Evolutionary conservation across 2,113 vertebrate genomes (phyloP), one percentile per base, ranked within the genome.

Genomic region (Engraulis encrasicolus): DNA sequence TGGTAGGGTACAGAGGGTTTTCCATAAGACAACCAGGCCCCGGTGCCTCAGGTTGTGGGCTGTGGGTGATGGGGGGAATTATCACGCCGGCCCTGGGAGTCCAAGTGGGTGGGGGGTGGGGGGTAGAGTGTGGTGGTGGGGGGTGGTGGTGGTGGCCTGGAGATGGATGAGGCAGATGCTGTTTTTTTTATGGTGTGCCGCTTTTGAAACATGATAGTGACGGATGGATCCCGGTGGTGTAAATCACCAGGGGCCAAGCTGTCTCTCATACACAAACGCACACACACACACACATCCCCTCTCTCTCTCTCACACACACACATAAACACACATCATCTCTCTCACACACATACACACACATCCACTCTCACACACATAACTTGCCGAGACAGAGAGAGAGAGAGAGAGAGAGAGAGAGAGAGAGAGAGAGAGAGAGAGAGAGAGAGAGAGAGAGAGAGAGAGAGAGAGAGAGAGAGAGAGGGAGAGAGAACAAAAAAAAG

Each of bases 131-230:
- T 74, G 20, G 11, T 48, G 83, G 78, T 80, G 23, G 71, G 49
- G 61, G 0, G 38, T 54, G 6, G 54, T 19, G 78, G 38, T 5
- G 20, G 2, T n/a, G n/a, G n/a, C n/a, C n/a, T n/a, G n/a, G 20
- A 50, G 83, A 79, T 54, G 87, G 81, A 86, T 74, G 45, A 49
- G 81, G 84, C 83, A 88, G 87, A 88, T 88, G 87, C 78, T 50
- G 12, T 66, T 66, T 88, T 86, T 81, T 81, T 81, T 81, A 37
- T 38, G 34, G 20, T 54, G 79, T 34, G 19, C 38, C 23, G 48
- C 45, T 66, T 81, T 78, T 81, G 87, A 85, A 86, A 86, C 81
- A 27, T 6, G 40, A 86, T 83, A 78, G 50, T 52, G 50, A 86
- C 14, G 82, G 49, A 86, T 50, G 71, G 66, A 11, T 71, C 38